These are phyloP conservation scores for Rhabdornis inornatus DNA, from an alignment of 2,113 vertebrate species.

Conservation along the genomic window DNA sequence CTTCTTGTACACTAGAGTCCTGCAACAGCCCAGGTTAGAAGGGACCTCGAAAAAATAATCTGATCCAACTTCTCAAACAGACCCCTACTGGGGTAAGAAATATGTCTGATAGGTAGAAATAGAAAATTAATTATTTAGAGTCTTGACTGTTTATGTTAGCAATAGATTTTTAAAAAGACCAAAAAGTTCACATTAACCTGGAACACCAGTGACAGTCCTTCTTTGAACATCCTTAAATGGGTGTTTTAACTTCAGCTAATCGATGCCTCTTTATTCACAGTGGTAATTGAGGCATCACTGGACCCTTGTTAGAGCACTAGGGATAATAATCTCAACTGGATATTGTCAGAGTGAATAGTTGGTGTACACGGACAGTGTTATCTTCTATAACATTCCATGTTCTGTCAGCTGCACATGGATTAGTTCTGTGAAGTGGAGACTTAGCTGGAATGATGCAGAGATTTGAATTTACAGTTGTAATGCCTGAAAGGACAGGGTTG, in stretches of 20 bases:
- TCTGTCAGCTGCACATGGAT: neutral
- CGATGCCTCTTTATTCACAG: neutral
- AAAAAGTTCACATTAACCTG: neutral
- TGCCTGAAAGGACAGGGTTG: neutral
- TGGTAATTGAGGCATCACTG: neutral
- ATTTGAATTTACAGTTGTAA: neutral
- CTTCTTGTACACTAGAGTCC: neutral
- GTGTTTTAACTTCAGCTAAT: neutral
- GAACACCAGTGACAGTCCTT: neutral
- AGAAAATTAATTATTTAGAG: neutral
- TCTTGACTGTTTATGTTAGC: neutral
- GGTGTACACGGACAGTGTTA: neutral
- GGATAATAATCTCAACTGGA: neutral
- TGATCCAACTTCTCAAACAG: neutral
- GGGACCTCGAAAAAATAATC: fast-evolving
- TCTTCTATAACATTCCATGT: neutral
- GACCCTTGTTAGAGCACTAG: neutral
- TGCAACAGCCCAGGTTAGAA: neutral
- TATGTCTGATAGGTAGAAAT: neutral
- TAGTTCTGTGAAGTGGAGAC: neutral
- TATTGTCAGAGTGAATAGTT: neutral
- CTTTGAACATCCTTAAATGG: neutral
- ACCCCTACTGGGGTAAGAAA: neutral
- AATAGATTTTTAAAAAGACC: neutral
- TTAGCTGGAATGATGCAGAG: neutral